phyloP scores from a whole-genome alignment of 2,797 vertebrate genomes.

The Naso thynnoides region DNA sequence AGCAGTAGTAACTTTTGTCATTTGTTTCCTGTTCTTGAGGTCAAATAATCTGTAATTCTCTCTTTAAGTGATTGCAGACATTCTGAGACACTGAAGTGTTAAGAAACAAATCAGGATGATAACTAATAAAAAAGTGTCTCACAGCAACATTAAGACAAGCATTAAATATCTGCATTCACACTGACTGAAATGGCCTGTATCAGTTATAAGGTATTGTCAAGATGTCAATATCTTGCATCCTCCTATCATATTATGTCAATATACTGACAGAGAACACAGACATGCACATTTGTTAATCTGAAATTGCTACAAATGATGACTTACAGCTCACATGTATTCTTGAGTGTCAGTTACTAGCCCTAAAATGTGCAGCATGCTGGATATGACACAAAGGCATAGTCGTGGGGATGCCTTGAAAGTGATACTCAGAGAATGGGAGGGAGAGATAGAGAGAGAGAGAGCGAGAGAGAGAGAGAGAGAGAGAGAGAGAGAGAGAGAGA shows the following conservation, averaged over 20 bases:
- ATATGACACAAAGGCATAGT: background rate
- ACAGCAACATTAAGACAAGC: background rate
- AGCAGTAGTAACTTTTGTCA: background rate
- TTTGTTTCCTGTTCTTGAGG: background rate
- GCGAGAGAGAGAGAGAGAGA: background rate
- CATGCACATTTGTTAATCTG: background rate
- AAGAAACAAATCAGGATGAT: background rate
- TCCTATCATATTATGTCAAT: background rate
- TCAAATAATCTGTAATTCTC: background rate
- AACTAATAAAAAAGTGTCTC: background rate
- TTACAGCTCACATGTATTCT: background rate
- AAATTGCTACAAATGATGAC: background rate
- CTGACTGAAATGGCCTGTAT: background rate
- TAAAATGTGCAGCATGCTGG: background rate
- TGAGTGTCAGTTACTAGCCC: background rate
- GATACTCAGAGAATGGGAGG: background rate
- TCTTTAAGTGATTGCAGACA: conserved; percentile 4
- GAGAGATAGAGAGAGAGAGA: background rate
- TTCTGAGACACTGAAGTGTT: background rate
- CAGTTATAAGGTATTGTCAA: background rate
- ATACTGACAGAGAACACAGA: background rate
- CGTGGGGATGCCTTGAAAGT: background rate
- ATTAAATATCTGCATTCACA: conserved; percentile 2
- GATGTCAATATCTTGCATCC: background rate
- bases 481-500: background rate